Conservation (phyloP, 2,113 vertebrate genomes). For the Epinephelus fuscoguttatus region DNA sequence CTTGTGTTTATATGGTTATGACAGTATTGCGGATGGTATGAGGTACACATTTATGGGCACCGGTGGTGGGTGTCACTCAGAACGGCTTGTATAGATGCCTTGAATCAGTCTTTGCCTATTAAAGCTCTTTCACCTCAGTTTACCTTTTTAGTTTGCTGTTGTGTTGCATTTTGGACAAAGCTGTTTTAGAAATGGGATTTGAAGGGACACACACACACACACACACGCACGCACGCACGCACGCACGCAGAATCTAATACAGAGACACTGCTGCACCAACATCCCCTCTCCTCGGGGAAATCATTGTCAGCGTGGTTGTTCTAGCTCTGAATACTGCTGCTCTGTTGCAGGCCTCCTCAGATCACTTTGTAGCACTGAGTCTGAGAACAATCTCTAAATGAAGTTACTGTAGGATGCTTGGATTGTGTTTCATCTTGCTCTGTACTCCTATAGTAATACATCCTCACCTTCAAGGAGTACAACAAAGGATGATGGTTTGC, state of each 20-base stretch:
- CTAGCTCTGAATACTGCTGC: slow-evolving; percentile 46
- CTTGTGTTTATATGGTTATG: slow-evolving; percentile 29
- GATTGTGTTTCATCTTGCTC: slow-evolving; percentile 54
- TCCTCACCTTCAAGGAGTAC: slow-evolving; percentile 27
- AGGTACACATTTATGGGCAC: slow-evolving; percentile 21
- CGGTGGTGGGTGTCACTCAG: not conserved
- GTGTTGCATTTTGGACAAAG: slow-evolving; percentile 15
- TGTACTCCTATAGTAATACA: slow-evolving; percentile 27
- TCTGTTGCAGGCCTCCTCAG: slow-evolving; percentile 11
- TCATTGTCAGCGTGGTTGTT: slow-evolving; percentile 50
- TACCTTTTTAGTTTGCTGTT: not conserved
- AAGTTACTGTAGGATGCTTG: slow-evolving; percentile 36
- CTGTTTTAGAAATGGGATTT: slow-evolving; percentile 21
- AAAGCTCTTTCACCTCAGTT: not conserved
- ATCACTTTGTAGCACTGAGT: slow-evolving; percentile 19
- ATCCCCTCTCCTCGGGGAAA: slow-evolving; percentile 54
- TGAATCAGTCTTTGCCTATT: slow-evolving; percentile 1
- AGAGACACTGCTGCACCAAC: slow-evolving; percentile 27
- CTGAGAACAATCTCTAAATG: slow-evolving; percentile 40
- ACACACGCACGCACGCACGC: not conserved
- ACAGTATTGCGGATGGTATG: not conserved
- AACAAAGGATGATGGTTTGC: slow-evolving; percentile 33
- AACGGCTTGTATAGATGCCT: not conserved
- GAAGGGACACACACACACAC: slow-evolving; percentile 2
- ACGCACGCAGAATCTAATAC: slow-evolving; percentile 13